Conservation (phyloP, 2,797 vertebrate species). For the Lutjanus campechanus region DNA sequence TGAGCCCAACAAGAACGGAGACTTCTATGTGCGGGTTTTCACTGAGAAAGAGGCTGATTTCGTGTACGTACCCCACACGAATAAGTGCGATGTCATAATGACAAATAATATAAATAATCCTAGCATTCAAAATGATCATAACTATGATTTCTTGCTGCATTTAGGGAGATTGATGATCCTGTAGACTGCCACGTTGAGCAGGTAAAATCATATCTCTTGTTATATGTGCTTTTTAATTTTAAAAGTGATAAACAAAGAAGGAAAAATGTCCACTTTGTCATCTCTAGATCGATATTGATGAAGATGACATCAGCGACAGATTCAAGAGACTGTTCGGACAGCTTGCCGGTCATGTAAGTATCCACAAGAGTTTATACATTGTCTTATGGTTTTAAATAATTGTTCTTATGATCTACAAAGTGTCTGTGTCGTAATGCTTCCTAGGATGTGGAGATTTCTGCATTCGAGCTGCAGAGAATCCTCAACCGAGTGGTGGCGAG, state of each 20-base stretch:
- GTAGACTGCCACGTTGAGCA: conserved; percentile 83
- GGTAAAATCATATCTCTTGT: conserved; percentile 47
- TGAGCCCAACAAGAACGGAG: conserved; percentile 80
- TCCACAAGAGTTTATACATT: neutral
- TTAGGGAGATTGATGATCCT: conserved; percentile 89
- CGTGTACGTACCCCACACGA: conserved; percentile 65
- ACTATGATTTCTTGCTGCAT: conserved; percentile 40
- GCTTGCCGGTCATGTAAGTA: conserved; percentile 88
- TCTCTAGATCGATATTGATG: conserved; percentile 81
- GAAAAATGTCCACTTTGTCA: neutral
- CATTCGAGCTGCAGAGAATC: conserved; percentile 88
- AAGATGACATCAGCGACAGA: conserved; percentile 85
- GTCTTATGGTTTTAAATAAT: neutral
- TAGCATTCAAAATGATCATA: neutral
- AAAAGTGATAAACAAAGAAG: neutral
- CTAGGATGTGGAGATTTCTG: conserved; percentile 91
- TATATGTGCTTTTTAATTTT: neutral
- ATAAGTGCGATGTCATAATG: neutral
- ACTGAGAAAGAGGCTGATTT: conserved; percentile 82
- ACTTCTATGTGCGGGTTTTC: conserved; percentile 85
- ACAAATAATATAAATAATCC: neutral
- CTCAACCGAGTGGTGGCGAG: conserved; percentile 87
- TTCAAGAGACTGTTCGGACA: conserved; percentile 89
- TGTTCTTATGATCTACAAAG: neutral
- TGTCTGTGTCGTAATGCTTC: neutral